Base-by-base conservation (phyloP, 2,888 invertebrate genomes). In the Spilosoma lubricipeda region DNA sequence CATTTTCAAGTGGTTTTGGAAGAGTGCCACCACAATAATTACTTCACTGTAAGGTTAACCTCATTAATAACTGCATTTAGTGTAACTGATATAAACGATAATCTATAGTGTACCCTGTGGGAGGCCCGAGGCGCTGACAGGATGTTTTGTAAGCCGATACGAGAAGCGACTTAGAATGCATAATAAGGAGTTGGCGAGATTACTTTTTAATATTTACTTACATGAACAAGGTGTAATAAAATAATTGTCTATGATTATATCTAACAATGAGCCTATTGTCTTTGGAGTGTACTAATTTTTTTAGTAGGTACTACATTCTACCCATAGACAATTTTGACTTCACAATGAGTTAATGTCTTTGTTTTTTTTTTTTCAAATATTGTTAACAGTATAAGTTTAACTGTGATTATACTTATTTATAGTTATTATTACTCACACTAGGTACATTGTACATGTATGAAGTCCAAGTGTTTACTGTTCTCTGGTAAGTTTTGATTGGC, bases 101-200 rank as follows among this genome's bases (percentile, higher is more conserved):
- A 69, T 70, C n/a, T 68, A 42, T 65, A 66, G 39, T 42, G 66
- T n/a, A 66, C 15, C 73, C 66, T 59, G 64, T 75, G 74, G 74
- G 74, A 75, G 74, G 74, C 74, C 71, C 27, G 20, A 48, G 64
- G 27, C 52, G n/a, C 27, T 33, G 63, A n/a, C 68, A 75, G 74
- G 74, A 75, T 68, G 74, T 75, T 68, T 64, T 75, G 71, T 64
- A 75, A 75, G 23, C 20, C 15, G 68, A 75, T 75, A 75, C 36
- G 39, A 63, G 52, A 42, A 56, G 52, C 64, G 64, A 75, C 68
- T 23, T 18, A 48, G 52, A 68, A 64, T 52, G n/a, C 45, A 48
- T 63, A 63, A 67, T 48, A 67, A 70, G 13, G 27, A 33, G 42
- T 30, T 67, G 15, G 33, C 18, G 13, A 18, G 63, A 67, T 42